Evolutionary conservation across 2,797 vertebrate species (phyloP).

Genomic region (Tokudaia tokunoshimensis): DNA sequence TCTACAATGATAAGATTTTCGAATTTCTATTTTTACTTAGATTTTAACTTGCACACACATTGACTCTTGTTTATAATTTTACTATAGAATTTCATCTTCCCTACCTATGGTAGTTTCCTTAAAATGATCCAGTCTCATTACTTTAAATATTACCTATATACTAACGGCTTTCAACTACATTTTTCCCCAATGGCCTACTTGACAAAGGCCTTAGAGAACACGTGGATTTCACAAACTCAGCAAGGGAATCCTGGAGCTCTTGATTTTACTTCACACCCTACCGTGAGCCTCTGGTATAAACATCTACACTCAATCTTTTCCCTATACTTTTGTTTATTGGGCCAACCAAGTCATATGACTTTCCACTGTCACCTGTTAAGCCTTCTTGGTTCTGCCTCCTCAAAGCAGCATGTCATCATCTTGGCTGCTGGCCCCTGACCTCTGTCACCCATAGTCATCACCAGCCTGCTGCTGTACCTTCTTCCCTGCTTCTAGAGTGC

Average conservation of each 20-base stretch:
- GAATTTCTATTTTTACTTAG: slow-evolving; percentile 1
- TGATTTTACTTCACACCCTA: neutral
- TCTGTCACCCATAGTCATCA: neutral
- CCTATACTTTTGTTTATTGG: too few species aligned
- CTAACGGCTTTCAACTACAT: neutral
- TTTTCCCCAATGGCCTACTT: neutral
- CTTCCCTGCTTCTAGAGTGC: neutral
- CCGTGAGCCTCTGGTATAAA: neutral
- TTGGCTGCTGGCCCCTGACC: neutral
- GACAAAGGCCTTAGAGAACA: neutral
- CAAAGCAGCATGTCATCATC: neutral
- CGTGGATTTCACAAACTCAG: neutral
- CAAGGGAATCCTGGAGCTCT: neutral
- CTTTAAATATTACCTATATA: slow-evolving; percentile 6
- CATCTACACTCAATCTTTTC: neutral
- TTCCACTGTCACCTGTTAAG: neutral
- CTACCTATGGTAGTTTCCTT: neutral
- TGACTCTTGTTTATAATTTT: slow-evolving; percentile 11
- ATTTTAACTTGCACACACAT: slow-evolving; percentile 32
- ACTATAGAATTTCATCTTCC: neutral
- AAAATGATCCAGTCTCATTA: neutral
- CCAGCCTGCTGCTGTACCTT: neutral
- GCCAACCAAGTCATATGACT: neutral
- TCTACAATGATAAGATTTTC: slow-evolving; percentile 9
- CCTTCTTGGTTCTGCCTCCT: neutral